These are phyloP conservation scores for Papilio gigon DNA, from an alignment of 2,888 invertebrate genomes.

Conservation along the genomic window DNA sequence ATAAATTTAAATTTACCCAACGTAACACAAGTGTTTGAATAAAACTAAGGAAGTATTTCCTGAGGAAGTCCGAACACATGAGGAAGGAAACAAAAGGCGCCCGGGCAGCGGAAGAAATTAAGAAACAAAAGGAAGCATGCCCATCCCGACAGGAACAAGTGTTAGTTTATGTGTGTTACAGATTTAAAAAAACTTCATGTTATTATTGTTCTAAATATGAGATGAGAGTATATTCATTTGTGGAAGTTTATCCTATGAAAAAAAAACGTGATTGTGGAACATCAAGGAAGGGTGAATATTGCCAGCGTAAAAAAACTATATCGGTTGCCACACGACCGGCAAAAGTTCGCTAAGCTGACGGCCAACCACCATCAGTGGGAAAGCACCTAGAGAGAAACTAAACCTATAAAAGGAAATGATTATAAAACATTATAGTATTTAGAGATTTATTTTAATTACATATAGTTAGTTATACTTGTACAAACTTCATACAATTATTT, in stretches of 20 bases:
- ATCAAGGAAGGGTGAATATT: no score
- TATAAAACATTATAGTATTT: background rate
- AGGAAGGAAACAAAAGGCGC: conserved; percentile 27
- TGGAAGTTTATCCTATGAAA: background rate
- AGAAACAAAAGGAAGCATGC: conserved; percentile 18
- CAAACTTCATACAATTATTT: no score
- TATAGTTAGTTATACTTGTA: background rate
- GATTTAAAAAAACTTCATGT: background rate
- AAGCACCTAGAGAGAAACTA: no score
- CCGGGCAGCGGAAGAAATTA: conserved; percentile 22
- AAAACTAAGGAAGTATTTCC: conserved; percentile 18
- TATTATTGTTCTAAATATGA: background rate
- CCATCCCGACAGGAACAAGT: conserved; percentile 25
- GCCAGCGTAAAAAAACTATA: no score
- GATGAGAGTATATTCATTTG: background rate
- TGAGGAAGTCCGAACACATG: conserved; percentile 16
- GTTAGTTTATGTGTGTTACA: conserved; percentile 28
- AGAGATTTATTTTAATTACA: background rate
- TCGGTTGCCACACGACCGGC: no score
- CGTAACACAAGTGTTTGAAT: background rate
- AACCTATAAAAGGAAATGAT: background rate
- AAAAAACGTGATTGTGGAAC: no score
- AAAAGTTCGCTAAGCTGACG: no score
- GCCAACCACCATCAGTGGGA: no score
- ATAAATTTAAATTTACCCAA: background rate